Percentiles rank a stretch among this genome's conserved stretches.
These are phyloP conservation scores for Leucania comma DNA, from an alignment of 2,888 invertebrate genomes.

Conservation along the genomic window DNA sequence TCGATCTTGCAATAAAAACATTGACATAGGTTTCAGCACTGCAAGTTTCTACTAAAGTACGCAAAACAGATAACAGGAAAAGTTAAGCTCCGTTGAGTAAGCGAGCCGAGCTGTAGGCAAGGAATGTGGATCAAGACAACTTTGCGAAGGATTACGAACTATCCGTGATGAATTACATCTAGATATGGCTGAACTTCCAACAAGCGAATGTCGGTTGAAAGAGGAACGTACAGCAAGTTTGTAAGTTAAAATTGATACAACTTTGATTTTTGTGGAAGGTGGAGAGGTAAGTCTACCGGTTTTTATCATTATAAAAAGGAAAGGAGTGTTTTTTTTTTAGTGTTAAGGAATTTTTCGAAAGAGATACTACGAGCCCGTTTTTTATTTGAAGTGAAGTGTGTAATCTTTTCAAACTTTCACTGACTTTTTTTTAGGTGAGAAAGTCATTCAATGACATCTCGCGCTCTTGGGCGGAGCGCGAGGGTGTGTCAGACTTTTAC, in stretches of 20 bases:
- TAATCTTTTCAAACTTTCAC: no score
- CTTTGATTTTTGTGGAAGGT: neutral
- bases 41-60: constrained; percentile 50
- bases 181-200: constrained; percentile 32
- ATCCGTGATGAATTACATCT: constrained; percentile 45
- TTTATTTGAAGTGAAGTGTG: no score
- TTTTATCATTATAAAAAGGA: no score
- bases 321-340: no score
- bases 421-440: no score
- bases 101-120: constrained; percentile 46
- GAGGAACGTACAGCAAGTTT: neutral
- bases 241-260: constrained; percentile 13
- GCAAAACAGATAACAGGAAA: constrained; percentile 74
- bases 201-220: constrained; percentile 11
- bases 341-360: no score
- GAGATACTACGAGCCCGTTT: no score
- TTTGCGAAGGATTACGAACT: constrained; percentile 59
- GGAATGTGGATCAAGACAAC: constrained; percentile 58
- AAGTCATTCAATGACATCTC: no score
- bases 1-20: constrained; percentile 48
- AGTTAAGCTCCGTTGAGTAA: constrained; percentile 72
- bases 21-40: constrained; percentile 41
- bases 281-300: neutral
- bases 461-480: no score
- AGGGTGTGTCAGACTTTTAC: no score